Conservation (phyloP, 2,888 invertebrate species). For the Eudasyphora cyanicolor region DNA sequence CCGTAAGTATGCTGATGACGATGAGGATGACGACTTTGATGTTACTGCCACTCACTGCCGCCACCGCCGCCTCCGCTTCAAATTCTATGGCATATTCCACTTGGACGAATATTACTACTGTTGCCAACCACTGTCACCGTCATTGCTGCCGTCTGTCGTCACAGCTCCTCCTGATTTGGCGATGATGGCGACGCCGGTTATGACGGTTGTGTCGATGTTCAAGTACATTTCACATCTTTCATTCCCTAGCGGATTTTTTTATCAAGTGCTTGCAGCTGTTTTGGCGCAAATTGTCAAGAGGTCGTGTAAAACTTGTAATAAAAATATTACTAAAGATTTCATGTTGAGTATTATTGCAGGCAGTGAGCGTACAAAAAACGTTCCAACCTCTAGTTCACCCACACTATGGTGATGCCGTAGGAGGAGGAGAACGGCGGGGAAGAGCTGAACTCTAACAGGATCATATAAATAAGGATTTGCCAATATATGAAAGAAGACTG, state of each 20-base stretch:
- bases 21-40: conserved; percentile 41
- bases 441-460: conserved; percentile 21
- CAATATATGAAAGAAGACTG: conserved; percentile 39
- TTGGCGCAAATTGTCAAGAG: conserved; percentile 64
- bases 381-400: background rate
- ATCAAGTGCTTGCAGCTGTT: conserved; percentile 65
- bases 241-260: conserved; percentile 16
- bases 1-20: conserved; percentile 40
- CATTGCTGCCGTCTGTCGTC: background rate
- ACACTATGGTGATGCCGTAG: too few species aligned
- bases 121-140: conserved; percentile 20
- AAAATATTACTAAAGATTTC: conserved; percentile 60
- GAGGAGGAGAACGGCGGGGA: background rate
- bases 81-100: too few species aligned
- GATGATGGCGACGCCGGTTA: conserved; percentile 2
- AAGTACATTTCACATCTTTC: conserved; percentile 34
- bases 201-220: conserved; percentile 20
- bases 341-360: conserved; percentile 52
- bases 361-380: background rate
- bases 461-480: conserved; percentile 53
- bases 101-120: conserved; percentile 1
- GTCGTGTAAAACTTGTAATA: conserved; percentile 61
- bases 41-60: conserved; percentile 31
- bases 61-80: background rate
- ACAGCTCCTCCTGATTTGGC: background rate